Evolutionary conservation across 2,797 vertebrate genomes (phyloP).

Genomic region (Lepidocolaptes lacrymiger): DNA sequence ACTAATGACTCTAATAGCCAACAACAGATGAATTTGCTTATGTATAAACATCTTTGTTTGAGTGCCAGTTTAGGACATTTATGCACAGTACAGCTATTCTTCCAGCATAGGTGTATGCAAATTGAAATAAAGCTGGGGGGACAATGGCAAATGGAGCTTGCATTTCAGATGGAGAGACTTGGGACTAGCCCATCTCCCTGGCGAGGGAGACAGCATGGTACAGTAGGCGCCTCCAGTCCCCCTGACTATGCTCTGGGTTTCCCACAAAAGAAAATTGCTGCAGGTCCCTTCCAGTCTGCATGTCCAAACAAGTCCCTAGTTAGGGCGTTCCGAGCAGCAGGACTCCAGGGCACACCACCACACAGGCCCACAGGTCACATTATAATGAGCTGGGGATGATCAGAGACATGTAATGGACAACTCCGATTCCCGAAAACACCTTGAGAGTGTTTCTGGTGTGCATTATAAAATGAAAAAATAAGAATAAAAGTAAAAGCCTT

Average conservation of each 20-base stretch:
- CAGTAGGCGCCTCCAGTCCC: background rate
- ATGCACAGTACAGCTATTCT: constrained; percentile 34
- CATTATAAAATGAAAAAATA: background rate
- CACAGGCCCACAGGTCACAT: constrained; percentile 24
- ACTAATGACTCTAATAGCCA: constrained; percentile 58
- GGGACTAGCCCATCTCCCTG: constrained; percentile 24
- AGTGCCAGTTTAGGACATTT: constrained; percentile 42
- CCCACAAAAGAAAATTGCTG: constrained; percentile 46
- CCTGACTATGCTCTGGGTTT: background rate
- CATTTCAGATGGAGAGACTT: constrained; percentile 16
- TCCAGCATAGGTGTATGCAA: constrained; percentile 52
- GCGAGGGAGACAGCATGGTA: background rate
- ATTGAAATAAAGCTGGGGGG: constrained; percentile 14
- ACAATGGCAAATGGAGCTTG: constrained; percentile 18
- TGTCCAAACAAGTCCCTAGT: constrained; percentile 12
- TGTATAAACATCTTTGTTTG: constrained; percentile 61
- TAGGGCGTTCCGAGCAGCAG: background rate
- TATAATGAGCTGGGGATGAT: constrained; percentile 51
- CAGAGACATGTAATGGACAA: constrained; percentile 29
- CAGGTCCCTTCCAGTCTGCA: constrained; percentile 15
- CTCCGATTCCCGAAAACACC: background rate
- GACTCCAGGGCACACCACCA: background rate
- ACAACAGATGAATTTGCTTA: constrained; percentile 62
- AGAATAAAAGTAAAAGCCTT: background rate
- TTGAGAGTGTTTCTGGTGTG: background rate